Evolutionary conservation across 2,888 invertebrate species (phyloP).

Genomic region (Sesia apiformis): DNA sequence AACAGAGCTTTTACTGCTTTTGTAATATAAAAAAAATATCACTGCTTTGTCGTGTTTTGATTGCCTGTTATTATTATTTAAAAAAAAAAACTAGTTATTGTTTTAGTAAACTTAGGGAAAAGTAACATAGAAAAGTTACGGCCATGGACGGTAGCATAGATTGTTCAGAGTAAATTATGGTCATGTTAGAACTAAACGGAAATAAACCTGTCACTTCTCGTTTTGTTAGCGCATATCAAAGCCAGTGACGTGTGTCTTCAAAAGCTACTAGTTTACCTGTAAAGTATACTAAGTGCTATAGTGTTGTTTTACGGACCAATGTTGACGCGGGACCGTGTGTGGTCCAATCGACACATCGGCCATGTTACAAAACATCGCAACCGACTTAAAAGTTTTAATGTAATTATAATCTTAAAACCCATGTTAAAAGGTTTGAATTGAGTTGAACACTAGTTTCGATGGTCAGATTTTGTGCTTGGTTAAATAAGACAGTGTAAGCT

Average conservation of each 20-base stretch:
- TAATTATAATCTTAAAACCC: constrained; percentile 1
- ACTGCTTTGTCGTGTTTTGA: too few relatives aligned
- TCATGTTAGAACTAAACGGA: background rate
- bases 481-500: constrained; percentile 54
- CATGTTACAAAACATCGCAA: constrained; percentile 21
- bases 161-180: too few relatives aligned
- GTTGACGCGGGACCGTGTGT: constrained; percentile 67
- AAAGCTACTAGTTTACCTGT: constrained; percentile 66
- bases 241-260: constrained; percentile 35
- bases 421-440: too few relatives aligned
- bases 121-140: too few relatives aligned
- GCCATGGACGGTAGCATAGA: too few relatives aligned
- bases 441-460: too few relatives aligned
- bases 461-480: constrained; percentile 19
- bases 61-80: too few relatives aligned
- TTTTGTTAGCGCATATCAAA: constrained; percentile 21
- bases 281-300: constrained; percentile 67
- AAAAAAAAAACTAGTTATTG: too few relatives aligned
- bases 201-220: background rate
- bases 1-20: too few relatives aligned
- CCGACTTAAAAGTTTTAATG: constrained; percentile 21
- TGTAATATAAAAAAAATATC: too few relatives aligned
- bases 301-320: constrained; percentile 65
- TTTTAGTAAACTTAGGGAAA: too few relatives aligned
- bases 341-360: constrained; percentile 35